Percentiles rank a stretch among this genome's conserved stretches.
Conservation (phyloP, 1,140 invertebrate genomes). For the Aphis gossypii region DNA sequence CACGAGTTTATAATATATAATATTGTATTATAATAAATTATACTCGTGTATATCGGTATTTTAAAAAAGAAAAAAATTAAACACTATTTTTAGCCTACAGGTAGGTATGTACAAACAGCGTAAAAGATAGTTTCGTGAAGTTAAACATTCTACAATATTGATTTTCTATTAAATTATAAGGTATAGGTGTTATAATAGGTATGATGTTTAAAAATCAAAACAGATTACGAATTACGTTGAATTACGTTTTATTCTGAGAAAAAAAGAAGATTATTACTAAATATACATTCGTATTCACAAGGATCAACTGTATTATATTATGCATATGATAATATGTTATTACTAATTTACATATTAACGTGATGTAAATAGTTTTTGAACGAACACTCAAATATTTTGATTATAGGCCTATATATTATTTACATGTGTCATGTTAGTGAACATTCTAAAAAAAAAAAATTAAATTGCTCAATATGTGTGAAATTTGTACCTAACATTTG, state of each 20-base stretch:
- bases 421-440: not conserved
- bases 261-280: not conserved
- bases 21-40: not conserved
- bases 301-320: not conserved
- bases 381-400: not conserved
- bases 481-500: not conserved
- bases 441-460: not conserved
- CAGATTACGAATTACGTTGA: not conserved
- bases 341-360: constrained; percentile 3
- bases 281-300: not conserved
- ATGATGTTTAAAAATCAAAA: not conserved
- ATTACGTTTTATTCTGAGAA: not conserved
- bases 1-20: not conserved
- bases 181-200: not conserved
- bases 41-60: not conserved
- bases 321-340: constrained; percentile 16
- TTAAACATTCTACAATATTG: not conserved
- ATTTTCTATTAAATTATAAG: constrained; percentile 19
- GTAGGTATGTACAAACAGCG: not conserved
- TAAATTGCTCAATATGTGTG: not conserved
- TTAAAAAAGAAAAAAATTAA: not conserved
- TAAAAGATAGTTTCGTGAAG: not conserved
- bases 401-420: constrained; percentile 3
- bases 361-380: not conserved
- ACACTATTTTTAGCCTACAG: not conserved